Base-by-base conservation (phyloP, 2,888 invertebrate genomes). In the Halictus ligatus region DNA sequence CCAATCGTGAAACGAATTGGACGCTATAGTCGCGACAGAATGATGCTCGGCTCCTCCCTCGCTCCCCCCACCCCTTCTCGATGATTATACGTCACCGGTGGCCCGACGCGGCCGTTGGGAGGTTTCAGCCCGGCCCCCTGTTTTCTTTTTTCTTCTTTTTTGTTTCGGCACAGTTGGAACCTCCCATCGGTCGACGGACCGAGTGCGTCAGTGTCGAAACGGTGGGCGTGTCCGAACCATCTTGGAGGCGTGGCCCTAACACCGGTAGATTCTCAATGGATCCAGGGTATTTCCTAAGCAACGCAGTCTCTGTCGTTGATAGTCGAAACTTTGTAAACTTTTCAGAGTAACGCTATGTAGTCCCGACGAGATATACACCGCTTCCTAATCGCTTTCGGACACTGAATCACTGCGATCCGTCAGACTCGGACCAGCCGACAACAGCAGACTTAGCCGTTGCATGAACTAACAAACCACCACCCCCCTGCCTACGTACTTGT, bases 401-500 rank as follows among this genome's bases (percentile, higher is more conserved):
- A 81, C 8, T 25, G 77, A 29, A 43, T 21, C 58, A 43, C 43
- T 43, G 12, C n/a, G n/a, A 43, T 43, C 71, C 50, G 12, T 21
- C 18, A n/a, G 43, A 64, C 73, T 43, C 73, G 69, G 60, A 46
- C 46, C 46, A 25, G 35, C 35, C 46, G n/a, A 71, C 43, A 71
- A 71, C 15, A 46, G 71, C 88, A 86, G 91, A 89, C 88, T 90
- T 94, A 93, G 91, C 91, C 93, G 93, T 94, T 94, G 94, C 94
- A 94, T 94, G 94, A n/a, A 88, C 87, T 92, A 72, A 72, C 46
- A 48, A 72, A 72, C 46, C 29, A 72, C 21, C 25, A 25, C 73
- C 29, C 88, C 87, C 84, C 89, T 77, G 75, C 88, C 93, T 94
- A 93, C 94, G 94, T 94, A 94, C 94, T 94, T 94, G 93, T 94